Evolutionary conservation across 1,140 invertebrate genomes (phyloP).

Genomic region (Dinoponera quadriceps): DNA sequence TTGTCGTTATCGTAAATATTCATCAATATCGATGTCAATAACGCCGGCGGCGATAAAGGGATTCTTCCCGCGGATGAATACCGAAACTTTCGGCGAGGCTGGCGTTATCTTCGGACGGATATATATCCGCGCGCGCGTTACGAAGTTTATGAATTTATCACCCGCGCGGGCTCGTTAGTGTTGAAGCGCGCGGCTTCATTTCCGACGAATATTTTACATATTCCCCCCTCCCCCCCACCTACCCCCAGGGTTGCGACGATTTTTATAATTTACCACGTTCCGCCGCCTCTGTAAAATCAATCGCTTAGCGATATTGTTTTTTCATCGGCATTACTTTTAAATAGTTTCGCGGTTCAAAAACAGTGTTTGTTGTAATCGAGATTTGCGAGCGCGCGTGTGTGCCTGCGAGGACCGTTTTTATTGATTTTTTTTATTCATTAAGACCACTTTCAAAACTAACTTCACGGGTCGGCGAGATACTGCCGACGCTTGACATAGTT

Average conservation of each 20-base stretch:
- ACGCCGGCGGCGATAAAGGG: constrained; percentile 30
- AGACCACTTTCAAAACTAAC: constrained; percentile 33
- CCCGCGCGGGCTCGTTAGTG: constrained; percentile 57
- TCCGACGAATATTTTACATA: constrained; percentile 4
- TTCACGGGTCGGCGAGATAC: constrained; percentile 22
- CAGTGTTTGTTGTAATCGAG: not conserved
- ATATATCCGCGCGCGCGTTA: constrained; percentile 37
- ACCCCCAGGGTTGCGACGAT: not conserved
- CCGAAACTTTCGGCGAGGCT: constrained; percentile 67
- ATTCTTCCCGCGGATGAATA: constrained; percentile 57
- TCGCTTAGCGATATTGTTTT: not conserved
- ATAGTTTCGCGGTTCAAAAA: not conserved
- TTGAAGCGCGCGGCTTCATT: constrained; percentile 58
- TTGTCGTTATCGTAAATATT: constrained; percentile 51
- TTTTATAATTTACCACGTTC: not conserved
- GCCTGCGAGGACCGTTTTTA: too few species aligned
- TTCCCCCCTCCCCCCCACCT: not conserved
- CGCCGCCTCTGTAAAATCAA: not conserved
- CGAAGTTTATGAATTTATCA: constrained; percentile 74
- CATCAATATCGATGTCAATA: constrained; percentile 54
- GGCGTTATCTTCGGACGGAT: constrained; percentile 60
- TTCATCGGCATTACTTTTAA: not conserved
- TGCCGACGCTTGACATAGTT: constrained; percentile 50
- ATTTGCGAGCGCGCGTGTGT: too few species aligned
- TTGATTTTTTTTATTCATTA: not conserved